A percentile compares a stretch with the other conserved stretches of the same genome.
phyloP scores from a whole-genome alignment of 2,888 invertebrate species.

The Dolichopus griseipennis region DNA sequence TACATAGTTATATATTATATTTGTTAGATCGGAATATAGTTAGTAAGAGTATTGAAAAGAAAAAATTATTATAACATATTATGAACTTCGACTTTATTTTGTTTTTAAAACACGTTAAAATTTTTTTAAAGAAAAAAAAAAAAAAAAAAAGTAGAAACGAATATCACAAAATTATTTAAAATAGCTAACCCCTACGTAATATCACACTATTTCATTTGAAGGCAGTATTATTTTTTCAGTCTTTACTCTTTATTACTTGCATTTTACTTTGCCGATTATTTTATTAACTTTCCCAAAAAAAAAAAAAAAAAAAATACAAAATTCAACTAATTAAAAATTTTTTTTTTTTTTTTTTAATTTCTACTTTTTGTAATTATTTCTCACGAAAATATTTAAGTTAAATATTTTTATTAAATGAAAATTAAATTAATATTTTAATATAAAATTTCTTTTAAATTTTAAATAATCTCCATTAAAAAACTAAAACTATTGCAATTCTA shows the following conservation, averaged over 20 bases:
- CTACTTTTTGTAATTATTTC: background rate
- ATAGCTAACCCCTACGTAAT: constrained; percentile 6
- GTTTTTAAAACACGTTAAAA: background rate
- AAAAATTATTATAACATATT: too few relatives aligned
- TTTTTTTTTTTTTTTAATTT: background rate
- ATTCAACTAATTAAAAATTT: background rate
- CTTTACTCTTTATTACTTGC: constrained; percentile 3
- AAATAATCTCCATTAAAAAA: background rate
- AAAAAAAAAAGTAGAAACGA: background rate
- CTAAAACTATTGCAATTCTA: constrained; percentile 2
- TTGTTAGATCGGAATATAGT: background rate
- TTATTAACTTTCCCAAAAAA: constrained; percentile 2
- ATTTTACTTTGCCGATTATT: constrained; percentile 4
- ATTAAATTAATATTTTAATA: background rate
- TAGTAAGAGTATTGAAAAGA: background rate
- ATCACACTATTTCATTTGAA: constrained; percentile 2
- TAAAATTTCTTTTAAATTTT: background rate
- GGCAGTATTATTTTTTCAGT: constrained; percentile 5
- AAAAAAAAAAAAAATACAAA: too few relatives aligned
- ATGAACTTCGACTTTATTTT: background rate
- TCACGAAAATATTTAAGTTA: background rate
- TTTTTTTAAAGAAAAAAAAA: background rate
- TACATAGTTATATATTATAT: background rate
- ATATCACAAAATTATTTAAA: background rate
- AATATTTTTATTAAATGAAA: background rate